Base-by-base conservation (phyloP, 2,797 vertebrate species). In the Coregonus ussuriensis region DNA sequence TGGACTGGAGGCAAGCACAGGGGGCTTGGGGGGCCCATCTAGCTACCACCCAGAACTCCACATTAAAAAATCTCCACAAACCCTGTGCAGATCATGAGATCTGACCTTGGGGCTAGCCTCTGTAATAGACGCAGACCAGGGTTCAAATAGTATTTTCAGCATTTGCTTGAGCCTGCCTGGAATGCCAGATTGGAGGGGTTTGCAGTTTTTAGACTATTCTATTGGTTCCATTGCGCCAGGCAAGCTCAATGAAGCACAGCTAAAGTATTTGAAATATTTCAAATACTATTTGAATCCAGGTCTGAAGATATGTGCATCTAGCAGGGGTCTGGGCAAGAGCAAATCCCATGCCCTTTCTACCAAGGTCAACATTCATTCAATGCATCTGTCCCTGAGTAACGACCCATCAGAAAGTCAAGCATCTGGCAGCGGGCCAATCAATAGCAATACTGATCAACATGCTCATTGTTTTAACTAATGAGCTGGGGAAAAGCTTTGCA, bases 361-460 rank as follows among this genome's bases (percentile, higher is more conserved):
- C 92, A 94, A 94, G 93, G 92, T 93, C 92, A 92, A 62, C n/a
- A 62, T 62, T 81, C 66, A 18, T 76, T 77, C 56, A 72, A 81
- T 79, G 72, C 78, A 84, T 86, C 80, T 83, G 88, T 84, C 86
- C 84, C 56, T 82, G 81, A 81, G 79, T 90, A 92, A 91, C 83
- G 83, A 88, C 85, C 85, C 77, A 86, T 84, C 84, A 88, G 85
- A 91, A 82, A 87, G 85, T 80, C 88, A 52, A 79, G 86, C 89
- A 89, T 91, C 90, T 89, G 90, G 89, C 91, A 90, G 88, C 87
- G 85, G 84, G 88, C 81, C 84, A 88, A 92, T 94, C 94, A 94
- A 94, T 95, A 93, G 83, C 85, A 65, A 51, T 86, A 83, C 86
- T 90, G 92, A 94, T 95, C 89, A 81, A 80, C 87, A 85, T 84